Base-by-base conservation (phyloP, 2,888 invertebrate genomes). In the Helobdella robusta region DNA sequence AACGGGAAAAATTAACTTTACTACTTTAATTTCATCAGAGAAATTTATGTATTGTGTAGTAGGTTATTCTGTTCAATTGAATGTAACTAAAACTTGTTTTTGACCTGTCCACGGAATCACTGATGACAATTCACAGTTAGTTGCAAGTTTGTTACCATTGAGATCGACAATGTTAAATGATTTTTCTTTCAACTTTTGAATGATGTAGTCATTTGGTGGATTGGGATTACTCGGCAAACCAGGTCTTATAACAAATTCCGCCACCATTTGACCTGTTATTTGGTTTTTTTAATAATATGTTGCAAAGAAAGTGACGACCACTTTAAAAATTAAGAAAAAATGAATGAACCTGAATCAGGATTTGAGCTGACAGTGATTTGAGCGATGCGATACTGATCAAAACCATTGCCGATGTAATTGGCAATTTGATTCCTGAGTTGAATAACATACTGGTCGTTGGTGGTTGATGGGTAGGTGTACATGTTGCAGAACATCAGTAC, bases 41-140 rank as follows among this genome's bases (percentile, higher is more conserved):
- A n/a, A n/a, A n/a, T n/a, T n/a, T n/a, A n/a, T n/a, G n/a, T n/a
- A n/a, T n/a, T n/a, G n/a, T n/a, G n/a, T n/a, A n/a, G n/a, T n/a
- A n/a, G n/a, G n/a, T n/a, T n/a, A n/a, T n/a, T n/a, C n/a, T n/a
- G n/a, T n/a, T n/a, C n/a, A n/a, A n/a, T n/a, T n/a, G n/a, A n/a
- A n/a, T n/a, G n/a, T n/a, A n/a, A n/a, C n/a, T n/a, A n/a, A n/a
- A n/a, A n/a, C n/a, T n/a, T n/a, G n/a, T n/a, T n/a, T n/a, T 46
- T 23, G n/a, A 60, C 60, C 60, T 25, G 18, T 44, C 60, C 60
- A 60, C 15, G 60, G 44, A 44, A 60, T 60, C 25, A 60, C 20
- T 15, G n/a, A 20, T 23, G n/a, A 40, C 18, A 11, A 18, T 6
- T 23, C 18, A 32, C 60, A 60, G 11, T 11, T 6, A n/a, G 36